Evolutionary conservation across 2,113 vertebrate genomes (phyloP).

Genomic region (Columba livia): DNA sequence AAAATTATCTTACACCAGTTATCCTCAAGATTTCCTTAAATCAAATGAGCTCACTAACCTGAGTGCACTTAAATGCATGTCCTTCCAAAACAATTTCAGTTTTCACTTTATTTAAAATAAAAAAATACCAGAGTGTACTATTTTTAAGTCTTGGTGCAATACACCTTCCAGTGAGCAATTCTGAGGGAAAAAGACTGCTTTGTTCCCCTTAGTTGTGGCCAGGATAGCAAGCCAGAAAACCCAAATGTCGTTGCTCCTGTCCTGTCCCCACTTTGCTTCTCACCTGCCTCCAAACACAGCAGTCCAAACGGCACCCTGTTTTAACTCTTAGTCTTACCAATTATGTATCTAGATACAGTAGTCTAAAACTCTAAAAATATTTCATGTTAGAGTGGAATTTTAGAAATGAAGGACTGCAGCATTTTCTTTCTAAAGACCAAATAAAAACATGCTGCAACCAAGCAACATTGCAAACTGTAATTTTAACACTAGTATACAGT

Average conservation of each 20-base stretch:
- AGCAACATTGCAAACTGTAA: not conserved
- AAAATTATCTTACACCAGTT: not conserved
- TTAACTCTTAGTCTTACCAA: not conserved
- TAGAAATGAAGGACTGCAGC: not conserved
- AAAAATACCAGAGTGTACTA: not conserved
- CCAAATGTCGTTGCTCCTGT: not conserved
- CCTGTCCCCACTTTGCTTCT: not conserved
- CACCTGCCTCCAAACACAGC: not conserved
- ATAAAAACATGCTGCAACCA: not conserved
- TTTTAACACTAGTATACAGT: accelerated
- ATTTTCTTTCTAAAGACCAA: not conserved
- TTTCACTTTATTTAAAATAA: not conserved
- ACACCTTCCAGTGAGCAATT: not conserved
- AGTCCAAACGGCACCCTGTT: not conserved
- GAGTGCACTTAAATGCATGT: not conserved
- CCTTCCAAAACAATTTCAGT: not conserved
- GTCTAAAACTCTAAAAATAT: not conserved
- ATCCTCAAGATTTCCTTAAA: not conserved
- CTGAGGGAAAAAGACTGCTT: not conserved
- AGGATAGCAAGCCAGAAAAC: not conserved
- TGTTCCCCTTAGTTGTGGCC: not conserved
- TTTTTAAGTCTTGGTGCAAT: not conserved
- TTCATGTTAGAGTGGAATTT: not conserved
- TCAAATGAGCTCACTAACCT: not conserved
- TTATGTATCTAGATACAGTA: accelerated